Base-by-base conservation (phyloP, 2,888 invertebrate genomes). In the Bombylius major region DNA sequence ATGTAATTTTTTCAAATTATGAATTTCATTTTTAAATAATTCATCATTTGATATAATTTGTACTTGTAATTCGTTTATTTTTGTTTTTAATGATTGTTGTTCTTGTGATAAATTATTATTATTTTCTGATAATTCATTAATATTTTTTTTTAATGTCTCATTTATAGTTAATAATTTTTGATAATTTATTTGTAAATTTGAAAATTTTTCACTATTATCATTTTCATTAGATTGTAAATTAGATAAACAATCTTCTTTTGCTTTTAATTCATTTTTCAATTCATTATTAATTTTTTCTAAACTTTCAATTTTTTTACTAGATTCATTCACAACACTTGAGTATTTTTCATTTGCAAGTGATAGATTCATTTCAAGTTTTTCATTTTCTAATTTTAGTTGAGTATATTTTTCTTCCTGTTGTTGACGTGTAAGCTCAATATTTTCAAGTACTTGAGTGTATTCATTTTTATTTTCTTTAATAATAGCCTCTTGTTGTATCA, bases 1-100 rank as follows among this genome's bases (percentile, higher is more conserved):
- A 23, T 51, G 56, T 31, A 56, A 53, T 14, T 66, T 64, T 54
- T 69, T 6, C 9, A 36, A 36, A 8, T 36, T 36, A 8, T 36
- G 7, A 36, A 36, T 36, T 6, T 36, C 36, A 6, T 36, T 9
- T 36, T 36, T 36, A 36, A 36, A 6, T 36, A 9, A 36, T 36
- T 23, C 23, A 23, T 23, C 23, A 23, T 23, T 23, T 23, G 23
- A 23, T 23, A 2, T 23, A 23, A 36, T 36, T 36, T 36, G 36
- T 4, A 9, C 4, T 36, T 36, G 7, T 36, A 36, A 36, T 36
- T 36, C 36, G 36, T 11, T 42, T 42, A 11, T 1, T 42, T 11
- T 42, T 11, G 11, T 11, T 42, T 42, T 42, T 11, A 42, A 42
- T 42, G 11, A 11, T 42, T 42, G 4, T 42, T 11, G 39, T 11